Evolutionary conservation across 2,113 vertebrate genomes (phyloP).

Genomic region (Ameiurus melas): DNA sequence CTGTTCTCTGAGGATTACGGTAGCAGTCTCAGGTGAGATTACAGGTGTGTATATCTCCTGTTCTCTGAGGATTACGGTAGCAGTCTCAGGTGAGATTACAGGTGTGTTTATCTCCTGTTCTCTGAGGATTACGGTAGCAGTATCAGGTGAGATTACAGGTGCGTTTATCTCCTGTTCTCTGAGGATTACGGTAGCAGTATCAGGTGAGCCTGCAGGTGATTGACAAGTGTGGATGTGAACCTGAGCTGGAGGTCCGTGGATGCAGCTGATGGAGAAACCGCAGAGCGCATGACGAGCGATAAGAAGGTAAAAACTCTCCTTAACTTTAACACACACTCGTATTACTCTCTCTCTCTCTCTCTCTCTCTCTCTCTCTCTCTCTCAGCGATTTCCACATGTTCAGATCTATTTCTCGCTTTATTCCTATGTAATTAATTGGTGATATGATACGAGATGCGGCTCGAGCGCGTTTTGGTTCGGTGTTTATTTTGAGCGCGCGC

Average conservation of each 20-base stretch:
- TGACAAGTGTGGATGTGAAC: slow-evolving; percentile 51
- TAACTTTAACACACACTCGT: neutral
- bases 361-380: no score
- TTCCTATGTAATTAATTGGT: neutral
- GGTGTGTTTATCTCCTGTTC: neutral
- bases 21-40: neutral
- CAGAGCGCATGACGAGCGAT: slow-evolving; percentile 8
- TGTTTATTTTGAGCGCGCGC: neutral
- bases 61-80: no score
- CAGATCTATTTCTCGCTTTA: neutral
- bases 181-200: slow-evolving; percentile 41
- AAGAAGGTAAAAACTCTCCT: slow-evolving; percentile 29
- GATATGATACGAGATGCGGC: neutral
- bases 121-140: neutral
- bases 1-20: no score
- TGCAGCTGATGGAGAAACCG: slow-evolving; percentile 27
- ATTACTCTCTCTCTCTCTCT: neutral
- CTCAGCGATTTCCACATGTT: neutral
- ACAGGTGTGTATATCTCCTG: neutral
- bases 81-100: neutral
- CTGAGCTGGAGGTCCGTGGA: neutral
- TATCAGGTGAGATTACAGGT: neutral
- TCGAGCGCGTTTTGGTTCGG: neutral
- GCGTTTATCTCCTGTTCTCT: neutral
- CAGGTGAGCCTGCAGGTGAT: slow-evolving; percentile 50